A percentile compares a stretch with the other conserved stretches of the same genome.
Evolutionary conservation across 2,113 vertebrate genomes (phyloP).

Genomic region (Grallaria varia): DNA sequence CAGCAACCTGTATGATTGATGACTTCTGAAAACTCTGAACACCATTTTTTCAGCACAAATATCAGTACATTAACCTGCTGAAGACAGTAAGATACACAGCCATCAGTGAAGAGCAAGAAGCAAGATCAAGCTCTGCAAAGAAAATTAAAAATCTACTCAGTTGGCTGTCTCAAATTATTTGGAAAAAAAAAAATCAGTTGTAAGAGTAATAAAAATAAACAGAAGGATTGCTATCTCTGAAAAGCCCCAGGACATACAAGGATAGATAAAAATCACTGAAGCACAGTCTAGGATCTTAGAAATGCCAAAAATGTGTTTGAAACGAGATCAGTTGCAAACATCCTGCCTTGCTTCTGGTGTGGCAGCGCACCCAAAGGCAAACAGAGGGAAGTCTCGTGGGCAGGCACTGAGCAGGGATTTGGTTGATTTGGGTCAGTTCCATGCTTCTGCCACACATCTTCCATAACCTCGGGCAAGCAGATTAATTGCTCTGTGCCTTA

Average conservation of each 20-base stretch:
- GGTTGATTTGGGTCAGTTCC: not conserved
- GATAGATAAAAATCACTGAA: slow-evolving; percentile 42
- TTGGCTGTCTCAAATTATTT: not conserved
- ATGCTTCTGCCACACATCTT: not conserved
- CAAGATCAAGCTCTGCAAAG: not conserved
- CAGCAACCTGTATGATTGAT: not conserved
- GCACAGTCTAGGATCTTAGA: slow-evolving; percentile 3
- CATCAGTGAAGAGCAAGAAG: not conserved
- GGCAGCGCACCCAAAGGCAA: not conserved
- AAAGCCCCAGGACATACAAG: not conserved
- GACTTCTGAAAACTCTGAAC: not conserved
- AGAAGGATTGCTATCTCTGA: not conserved
- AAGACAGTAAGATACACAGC: not conserved
- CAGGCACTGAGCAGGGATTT: not conserved
- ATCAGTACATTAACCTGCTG: not conserved
- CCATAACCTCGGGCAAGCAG: not conserved
- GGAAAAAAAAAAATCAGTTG: not conserved
- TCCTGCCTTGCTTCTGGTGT: not conserved
- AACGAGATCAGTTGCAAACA: slow-evolving; percentile 1
- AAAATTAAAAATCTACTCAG: not conserved
- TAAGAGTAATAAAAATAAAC: slow-evolving; percentile 29
- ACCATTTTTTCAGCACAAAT: not conserved
- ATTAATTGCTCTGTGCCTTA: not conserved
- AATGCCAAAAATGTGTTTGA: slow-evolving; percentile 35
- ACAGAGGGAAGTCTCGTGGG: not conserved